A percentile compares a stretch with the other conserved stretches of the same genome.
Evolutionary conservation across 2,113 vertebrate genomes (phyloP).

Genomic region (Rostratula benghalensis): DNA sequence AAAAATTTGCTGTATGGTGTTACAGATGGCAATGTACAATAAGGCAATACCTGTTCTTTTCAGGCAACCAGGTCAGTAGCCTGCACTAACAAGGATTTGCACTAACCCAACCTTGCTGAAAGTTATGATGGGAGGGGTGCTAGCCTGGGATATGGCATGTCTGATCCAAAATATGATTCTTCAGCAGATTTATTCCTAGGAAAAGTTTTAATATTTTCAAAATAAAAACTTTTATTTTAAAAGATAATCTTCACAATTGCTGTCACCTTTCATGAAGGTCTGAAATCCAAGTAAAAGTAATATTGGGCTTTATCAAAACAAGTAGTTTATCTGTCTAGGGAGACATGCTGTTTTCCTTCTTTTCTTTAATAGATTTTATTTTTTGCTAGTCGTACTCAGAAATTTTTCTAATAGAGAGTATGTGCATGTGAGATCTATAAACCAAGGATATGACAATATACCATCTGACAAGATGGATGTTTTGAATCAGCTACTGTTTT

Average conservation of each 20-base stretch:
- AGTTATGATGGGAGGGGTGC: not conserved
- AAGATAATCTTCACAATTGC: not conserved
- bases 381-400: not conserved
- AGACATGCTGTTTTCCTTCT: accelerated
- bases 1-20: not conserved
- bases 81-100: not conserved
- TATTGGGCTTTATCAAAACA: not conserved
- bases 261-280: not conserved
- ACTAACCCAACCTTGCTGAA: not conserved
- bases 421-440: not conserved
- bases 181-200: not conserved
- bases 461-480: not conserved
- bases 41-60: not conserved
- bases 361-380: not conserved
- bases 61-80: not conserved
- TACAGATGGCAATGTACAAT: not conserved
- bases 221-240: not conserved
- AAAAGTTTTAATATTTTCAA: not conserved
- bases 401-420: not conserved
- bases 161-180: not conserved
- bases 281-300: not conserved
- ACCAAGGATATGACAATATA: not conserved
- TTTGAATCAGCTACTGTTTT: not conserved
- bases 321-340: not conserved
- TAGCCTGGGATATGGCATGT: not conserved